Base-by-base conservation (phyloP, 2,888 invertebrate genomes). In the Amphipoea lucens region DNA sequence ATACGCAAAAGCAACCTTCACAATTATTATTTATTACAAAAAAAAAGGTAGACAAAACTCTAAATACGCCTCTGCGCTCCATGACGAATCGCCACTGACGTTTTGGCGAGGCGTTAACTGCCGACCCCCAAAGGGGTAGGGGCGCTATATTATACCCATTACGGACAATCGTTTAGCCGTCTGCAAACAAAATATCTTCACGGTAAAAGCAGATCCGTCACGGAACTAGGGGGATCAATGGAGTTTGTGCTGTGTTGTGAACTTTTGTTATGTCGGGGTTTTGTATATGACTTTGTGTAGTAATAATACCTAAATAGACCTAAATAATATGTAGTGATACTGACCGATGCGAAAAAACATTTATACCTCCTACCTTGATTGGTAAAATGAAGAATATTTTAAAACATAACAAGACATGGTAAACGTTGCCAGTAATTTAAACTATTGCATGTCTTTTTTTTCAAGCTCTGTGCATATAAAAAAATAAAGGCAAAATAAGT, bases 21-120 rank as follows among this genome's bases (percentile, higher is more conserved):
- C 29, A 20, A 48, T 12, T 40, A 40, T 11, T 29, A 29, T 68
- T 68, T 29, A 48, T 29, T 48, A 48, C 2, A 48, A 20, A 36
- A 51, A 69, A 69, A 40, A 70, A 60, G 3, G 36, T 70, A 40
- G 5, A 57, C 51, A 17, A 78, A 51, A 14, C 4, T 54, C 74
- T 51, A 42, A 90, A 78, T 95, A 54, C 95, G 76, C 75, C 81
- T 86, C 95, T 93, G 94, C 54, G 0, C 60, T 79, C 89, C 92
- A 92, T 92, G 93, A 93, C 95, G 94, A 95, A 96, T 96, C 93
- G 91, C 92, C 94, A 92, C 93, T 92, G 94, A 93, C 93, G 92
- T 93, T 94, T 92, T 91, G 91, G 92, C 92, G 91, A 93, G 92
- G 95, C 95, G 95, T 95, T 95, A 95, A 95, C 95, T 94, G 92